phyloP scores from a whole-genome alignment of 2,113 vertebrate species.

The Orcinus orca region DNA sequence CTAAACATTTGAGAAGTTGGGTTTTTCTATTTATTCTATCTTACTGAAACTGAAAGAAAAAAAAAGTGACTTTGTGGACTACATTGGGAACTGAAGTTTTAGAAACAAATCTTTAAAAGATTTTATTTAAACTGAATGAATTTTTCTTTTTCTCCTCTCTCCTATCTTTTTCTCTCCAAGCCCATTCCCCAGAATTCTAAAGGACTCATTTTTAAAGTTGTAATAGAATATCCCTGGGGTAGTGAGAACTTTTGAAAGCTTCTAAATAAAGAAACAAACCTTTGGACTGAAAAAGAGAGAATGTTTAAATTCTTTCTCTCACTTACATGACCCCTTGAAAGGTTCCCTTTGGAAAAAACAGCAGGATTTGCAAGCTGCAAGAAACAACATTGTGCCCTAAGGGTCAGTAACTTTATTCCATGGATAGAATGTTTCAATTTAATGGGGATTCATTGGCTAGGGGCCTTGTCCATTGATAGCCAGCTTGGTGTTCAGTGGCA shows the following conservation, averaged over 20 bases:
- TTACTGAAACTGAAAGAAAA: neutral
- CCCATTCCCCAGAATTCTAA: neutral
- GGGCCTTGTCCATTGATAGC: neutral
- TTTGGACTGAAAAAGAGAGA: conserved; percentile 46
- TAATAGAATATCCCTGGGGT: conserved; percentile 40
- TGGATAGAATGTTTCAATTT: conserved; percentile 23
- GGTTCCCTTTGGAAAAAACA: neutral
- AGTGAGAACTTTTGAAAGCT: conserved; percentile 47
- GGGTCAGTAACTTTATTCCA: conserved; percentile 43
- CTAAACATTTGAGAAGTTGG: neutral
- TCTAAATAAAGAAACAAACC: conserved; percentile 64
- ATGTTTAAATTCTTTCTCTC: conserved; percentile 54
- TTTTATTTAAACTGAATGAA: conserved; percentile 34
- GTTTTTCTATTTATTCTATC: conserved; percentile 14
- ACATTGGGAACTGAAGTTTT: neutral
- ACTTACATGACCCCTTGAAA: conserved; percentile 44
- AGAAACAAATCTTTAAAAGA: conserved; percentile 20
- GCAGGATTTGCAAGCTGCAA: conserved; percentile 21
- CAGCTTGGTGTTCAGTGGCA: neutral
- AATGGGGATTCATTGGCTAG: neutral
- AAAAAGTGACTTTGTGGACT: neutral
- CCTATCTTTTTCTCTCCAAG: neutral
- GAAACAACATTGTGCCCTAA: neutral
- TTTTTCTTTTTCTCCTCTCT: neutral
- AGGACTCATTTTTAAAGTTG: conserved; percentile 39